Evolutionary conservation across 2,113 vertebrate genomes (phyloP), one percentile per base, ranked within the genome.

Genomic region (Oophaga pumilio): DNA sequence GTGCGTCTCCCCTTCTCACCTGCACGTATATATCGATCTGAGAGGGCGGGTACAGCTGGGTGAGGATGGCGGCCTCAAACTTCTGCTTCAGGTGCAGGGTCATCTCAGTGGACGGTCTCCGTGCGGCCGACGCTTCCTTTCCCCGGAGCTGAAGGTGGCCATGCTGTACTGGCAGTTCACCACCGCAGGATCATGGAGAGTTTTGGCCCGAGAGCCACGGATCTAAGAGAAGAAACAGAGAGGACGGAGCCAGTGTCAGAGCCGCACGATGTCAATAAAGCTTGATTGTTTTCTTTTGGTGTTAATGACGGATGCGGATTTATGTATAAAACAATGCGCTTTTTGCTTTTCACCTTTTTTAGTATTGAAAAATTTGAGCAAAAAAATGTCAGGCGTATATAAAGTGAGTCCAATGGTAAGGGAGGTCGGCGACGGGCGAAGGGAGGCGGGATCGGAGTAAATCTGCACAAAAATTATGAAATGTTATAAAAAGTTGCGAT

Each of bases 21-120:
- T 98, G 97, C n/a, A 98, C 97, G 0, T 96, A 98, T 92, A 98
- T 97, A 92, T 98, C 97, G 28, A 98, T 98, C 90, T 98, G 97
- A 20, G 97, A 98, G 52, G 96, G 97, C 0, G 97, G 97, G 91
- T 96, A 97, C 2, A 97, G 95, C 89, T 95, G 93, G 0, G 97
- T 98, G 86, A 98, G 94, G 89, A 98, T 94, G 14, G 97, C 97
- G 0, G 97, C 97, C 88, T 98, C 97, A 4, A 98, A 98, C 8
- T 97, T 98, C 93, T 98, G 97, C 85, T 97, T 96, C 49, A 98
- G 93, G 85, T 97, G 97, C 60, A 97, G 95, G 68, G 95, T 96
- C 96, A 98, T 96, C 94, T 98, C 97, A 0, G 94, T 95, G 33
- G 97, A 96, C 96, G 96, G 91, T 98, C 97, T 0, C 97, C 97